A percentile compares a stretch with the other conserved stretches of the same genome.
These are phyloP conservation scores for Ramazzottius varieornatus DNA, from an alignment of 2,888 invertebrate species.

Conservation along the genomic window DNA sequence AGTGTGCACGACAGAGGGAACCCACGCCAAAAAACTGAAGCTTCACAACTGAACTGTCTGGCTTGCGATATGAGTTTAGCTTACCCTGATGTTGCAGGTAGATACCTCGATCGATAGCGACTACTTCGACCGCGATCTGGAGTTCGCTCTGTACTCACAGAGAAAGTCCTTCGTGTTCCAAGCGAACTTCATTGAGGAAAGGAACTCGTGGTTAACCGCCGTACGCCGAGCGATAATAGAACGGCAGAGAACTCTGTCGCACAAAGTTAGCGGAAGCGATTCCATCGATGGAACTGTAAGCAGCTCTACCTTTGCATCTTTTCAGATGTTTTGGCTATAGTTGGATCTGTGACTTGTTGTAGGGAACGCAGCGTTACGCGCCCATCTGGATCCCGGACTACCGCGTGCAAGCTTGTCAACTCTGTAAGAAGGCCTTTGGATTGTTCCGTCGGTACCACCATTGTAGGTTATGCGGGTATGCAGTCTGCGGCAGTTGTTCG, in stretches of 20 bases:
- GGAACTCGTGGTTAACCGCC: neutral
- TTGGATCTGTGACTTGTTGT: too few species aligned
- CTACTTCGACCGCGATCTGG: neutral
- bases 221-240: neutral
- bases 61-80: too few species aligned
- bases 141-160: neutral
- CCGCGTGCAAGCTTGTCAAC: neutral
- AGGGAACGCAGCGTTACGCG: neutral
- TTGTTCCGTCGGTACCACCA: neutral
- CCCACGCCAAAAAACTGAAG: too few species aligned
- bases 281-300: too few species aligned
- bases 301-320: too few species aligned
- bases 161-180: neutral
- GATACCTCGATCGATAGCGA: neutral
- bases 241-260: neutral
- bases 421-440: neutral
- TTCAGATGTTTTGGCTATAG: too few species aligned
- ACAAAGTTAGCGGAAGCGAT: too few species aligned
- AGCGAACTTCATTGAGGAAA: neutral
- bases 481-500: neutral
- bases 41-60: too few species aligned
- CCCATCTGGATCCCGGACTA: conserved; percentile 1
- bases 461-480: neutral
- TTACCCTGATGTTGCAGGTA: neutral
- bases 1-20: too few species aligned